These are phyloP conservation scores for Apteryx owenii DNA, from an alignment of 2,113 vertebrate species.

Conservation along the genomic window DNA sequence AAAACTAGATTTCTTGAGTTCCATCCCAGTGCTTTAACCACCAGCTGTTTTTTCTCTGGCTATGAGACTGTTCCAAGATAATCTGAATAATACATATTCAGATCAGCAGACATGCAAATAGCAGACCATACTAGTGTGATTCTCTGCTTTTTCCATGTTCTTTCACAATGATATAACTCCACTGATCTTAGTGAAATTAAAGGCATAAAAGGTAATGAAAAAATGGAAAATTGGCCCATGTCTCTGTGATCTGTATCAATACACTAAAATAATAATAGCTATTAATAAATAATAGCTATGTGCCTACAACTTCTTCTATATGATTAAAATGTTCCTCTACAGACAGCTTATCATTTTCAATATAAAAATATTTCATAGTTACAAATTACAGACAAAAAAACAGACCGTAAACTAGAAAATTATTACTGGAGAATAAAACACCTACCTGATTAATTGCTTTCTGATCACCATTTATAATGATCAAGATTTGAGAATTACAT, in stretches of 20 bases:
- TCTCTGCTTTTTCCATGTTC: not conserved
- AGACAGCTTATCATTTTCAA: not conserved
- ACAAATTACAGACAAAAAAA: not conserved
- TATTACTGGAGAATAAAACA: not conserved
- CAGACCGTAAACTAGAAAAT: not conserved
- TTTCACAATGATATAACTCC: no score
- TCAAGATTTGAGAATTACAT: not conserved
- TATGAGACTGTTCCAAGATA: not conserved
- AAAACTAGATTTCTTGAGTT: not conserved
- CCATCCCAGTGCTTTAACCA: not conserved
- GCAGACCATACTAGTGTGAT: not conserved
- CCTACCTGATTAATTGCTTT: constrained; percentile 24
- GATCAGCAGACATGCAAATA: not conserved
- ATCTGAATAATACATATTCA: not conserved
- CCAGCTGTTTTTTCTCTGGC: not conserved
- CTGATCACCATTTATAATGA: constrained; percentile 13
- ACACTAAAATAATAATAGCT: no score
- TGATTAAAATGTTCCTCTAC: not conserved
- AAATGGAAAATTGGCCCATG: not conserved
- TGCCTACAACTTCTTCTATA: not conserved
- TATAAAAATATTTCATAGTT: not conserved
- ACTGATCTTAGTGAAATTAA: not conserved
- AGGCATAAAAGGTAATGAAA: not conserved
- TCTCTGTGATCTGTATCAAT: not conserved
- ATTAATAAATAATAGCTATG: fast-evolving